Conservation (phyloP, 2,797 vertebrate genomes). For the Lagocephalus sceleratus region DNA sequence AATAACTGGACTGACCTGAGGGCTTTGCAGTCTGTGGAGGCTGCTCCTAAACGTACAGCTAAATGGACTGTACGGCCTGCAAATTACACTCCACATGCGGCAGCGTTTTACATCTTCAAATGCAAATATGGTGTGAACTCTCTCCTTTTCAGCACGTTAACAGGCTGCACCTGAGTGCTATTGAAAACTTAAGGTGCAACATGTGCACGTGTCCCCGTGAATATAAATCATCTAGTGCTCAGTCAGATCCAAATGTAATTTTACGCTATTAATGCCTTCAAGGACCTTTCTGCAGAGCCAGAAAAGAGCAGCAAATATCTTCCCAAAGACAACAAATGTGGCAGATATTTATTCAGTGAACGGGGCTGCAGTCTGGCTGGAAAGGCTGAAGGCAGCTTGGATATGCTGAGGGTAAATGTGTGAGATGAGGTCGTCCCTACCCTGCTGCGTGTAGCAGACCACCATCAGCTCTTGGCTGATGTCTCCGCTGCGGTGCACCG, state of each 20-base stretch:
- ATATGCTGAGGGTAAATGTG: constrained; percentile 13
- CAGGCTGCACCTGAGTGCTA: neutral
- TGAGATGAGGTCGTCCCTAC: constrained; percentile 66
- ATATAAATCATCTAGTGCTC: neutral
- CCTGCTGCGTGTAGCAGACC: constrained; percentile 90
- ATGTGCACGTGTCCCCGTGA: neutral
- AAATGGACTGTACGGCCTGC: neutral
- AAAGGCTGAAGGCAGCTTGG: neutral
- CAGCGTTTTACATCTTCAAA: constrained; percentile 10
- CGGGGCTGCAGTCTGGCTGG: neutral
- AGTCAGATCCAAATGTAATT: neutral
- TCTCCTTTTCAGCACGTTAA: constrained; percentile 10
- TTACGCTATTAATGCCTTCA: neutral
- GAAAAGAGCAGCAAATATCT: neutral
- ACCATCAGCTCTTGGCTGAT: constrained; percentile 91
- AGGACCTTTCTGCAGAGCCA: neutral
- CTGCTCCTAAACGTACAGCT: neutral
- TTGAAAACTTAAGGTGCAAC: neutral
- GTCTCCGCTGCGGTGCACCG: constrained; percentile 88
- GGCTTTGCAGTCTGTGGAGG: neutral
- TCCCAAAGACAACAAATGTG: neutral
- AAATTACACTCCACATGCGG: constrained; percentile 1
- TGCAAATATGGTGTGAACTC: constrained; percentile 10
- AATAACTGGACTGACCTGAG: neutral
- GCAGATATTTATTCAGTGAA: neutral